Conservation (phyloP, 2,113 vertebrate species). For the Erinaceus europaeus region DNA sequence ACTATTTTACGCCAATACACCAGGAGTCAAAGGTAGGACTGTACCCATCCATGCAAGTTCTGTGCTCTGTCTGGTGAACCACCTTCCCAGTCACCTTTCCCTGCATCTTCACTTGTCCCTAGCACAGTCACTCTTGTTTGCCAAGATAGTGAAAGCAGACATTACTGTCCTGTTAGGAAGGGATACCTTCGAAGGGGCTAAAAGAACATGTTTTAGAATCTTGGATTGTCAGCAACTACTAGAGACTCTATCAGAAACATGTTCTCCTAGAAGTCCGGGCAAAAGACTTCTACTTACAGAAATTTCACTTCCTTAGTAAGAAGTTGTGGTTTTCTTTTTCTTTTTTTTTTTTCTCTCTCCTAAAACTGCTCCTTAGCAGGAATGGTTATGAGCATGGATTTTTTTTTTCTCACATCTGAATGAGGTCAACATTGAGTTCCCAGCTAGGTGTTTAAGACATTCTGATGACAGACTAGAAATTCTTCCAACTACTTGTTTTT, state of each 20-base stretch:
- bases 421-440: background rate
- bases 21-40: too few species aligned
- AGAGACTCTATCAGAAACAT: background rate
- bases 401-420: background rate
- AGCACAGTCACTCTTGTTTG: background rate
- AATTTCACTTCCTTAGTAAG: background rate
- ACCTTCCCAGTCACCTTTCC: too few species aligned
- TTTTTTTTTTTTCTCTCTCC: too few species aligned
- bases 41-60: too few species aligned
- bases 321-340: background rate
- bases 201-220: conserved; percentile 6
- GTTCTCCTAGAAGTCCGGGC: background rate
- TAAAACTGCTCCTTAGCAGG: background rate
- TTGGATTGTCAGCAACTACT: background rate
- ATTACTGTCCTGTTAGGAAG: conserved; percentile 12
- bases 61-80: too few species aligned
- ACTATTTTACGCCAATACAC: too few species aligned
- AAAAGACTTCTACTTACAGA: background rate
- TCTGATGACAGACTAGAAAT: background rate
- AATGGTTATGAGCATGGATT: background rate
- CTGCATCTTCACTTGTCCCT: background rate
- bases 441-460: too few species aligned
- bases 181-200: background rate
- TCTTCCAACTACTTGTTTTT: background rate
- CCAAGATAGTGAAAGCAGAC: background rate